phyloP scores from a whole-genome alignment of 2,113 vertebrate species.

The Okapia johnstoni region DNA sequence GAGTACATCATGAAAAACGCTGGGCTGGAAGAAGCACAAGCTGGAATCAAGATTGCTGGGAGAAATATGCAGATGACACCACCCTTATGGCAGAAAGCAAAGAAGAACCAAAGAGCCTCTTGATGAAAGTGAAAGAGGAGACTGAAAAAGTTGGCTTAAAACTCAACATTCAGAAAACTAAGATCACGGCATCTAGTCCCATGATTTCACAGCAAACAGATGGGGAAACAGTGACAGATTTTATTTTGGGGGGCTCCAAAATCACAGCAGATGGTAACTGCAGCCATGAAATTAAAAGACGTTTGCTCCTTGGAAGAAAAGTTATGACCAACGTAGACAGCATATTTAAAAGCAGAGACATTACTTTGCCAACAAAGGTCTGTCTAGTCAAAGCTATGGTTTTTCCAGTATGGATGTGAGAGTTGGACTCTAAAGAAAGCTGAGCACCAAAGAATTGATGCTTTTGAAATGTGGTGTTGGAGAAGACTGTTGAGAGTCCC shows the following conservation, averaged over 20 bases:
- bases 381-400: not conserved
- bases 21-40: not conserved
- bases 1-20: not conserved
- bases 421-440: not conserved
- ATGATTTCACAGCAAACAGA: not conserved
- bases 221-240: not conserved
- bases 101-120: not conserved
- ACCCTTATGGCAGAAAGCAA: not conserved
- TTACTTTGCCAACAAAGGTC: not conserved
- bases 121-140: not conserved
- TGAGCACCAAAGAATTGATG: fast-evolving
- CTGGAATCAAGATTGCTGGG: not conserved
- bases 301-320: not conserved
- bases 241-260: not conserved
- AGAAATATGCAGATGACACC: not conserved
- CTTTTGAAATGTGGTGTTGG: not conserved
- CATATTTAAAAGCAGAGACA: not conserved
- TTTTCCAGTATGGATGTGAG: not conserved
- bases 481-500: not conserved
- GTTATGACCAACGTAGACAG: not conserved
- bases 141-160: not conserved
- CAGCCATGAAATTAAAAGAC: not conserved
- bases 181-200: not conserved
- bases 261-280: not conserved
- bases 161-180: not conserved